A percentile compares a stretch with the other conserved stretches of the same genome.
Evolutionary conservation across 2,797 vertebrate genomes (phyloP).

Genomic region (Acipenser transmontanus): DNA sequence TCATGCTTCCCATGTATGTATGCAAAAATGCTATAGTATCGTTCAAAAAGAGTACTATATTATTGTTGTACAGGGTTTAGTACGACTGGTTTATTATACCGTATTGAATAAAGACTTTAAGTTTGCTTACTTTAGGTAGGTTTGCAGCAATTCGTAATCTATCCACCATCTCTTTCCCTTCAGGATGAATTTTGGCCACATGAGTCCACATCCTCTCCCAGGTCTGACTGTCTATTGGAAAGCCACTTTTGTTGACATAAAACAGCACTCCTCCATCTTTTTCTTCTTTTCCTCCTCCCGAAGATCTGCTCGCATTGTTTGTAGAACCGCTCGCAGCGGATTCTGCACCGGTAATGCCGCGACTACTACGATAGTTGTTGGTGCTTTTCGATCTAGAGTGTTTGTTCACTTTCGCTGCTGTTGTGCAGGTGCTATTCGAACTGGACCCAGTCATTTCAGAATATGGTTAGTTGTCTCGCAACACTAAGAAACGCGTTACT

Average conservation of each 20-base stretch:
- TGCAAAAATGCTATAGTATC: no score
- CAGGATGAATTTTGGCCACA: conserved; percentile 80
- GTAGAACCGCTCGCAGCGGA: conserved; percentile 39
- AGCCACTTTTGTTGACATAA: conserved; percentile 86
- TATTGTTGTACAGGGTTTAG: no score
- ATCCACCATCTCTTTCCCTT: conserved; percentile 81
- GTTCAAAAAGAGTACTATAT: no score
- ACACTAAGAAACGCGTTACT: no score
- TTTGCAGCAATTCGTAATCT: conserved; percentile 74
- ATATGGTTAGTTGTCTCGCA: background rate
- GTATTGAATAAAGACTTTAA: no score
- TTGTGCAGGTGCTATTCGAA: conserved; percentile 50
- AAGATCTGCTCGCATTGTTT: conserved; percentile 59
- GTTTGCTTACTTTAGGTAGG: conserved; percentile 73
- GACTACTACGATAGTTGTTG: conserved; percentile 45
- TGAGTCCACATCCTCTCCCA: conserved; percentile 94
- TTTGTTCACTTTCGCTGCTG: conserved; percentile 61
- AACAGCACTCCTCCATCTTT: conserved; percentile 84
- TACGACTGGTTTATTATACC: no score
- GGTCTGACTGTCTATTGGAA: conserved; percentile 81
- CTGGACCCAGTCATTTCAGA: conserved; percentile 68
- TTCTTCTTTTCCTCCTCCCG: conserved; percentile 75
- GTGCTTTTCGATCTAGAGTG: conserved; percentile 79
- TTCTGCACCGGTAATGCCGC: conserved; percentile 41
- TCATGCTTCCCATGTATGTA: no score